These are phyloP conservation scores for Eupithecia dodoneata DNA, from an alignment of 2,888 invertebrate genomes.

Conservation along the genomic window DNA sequence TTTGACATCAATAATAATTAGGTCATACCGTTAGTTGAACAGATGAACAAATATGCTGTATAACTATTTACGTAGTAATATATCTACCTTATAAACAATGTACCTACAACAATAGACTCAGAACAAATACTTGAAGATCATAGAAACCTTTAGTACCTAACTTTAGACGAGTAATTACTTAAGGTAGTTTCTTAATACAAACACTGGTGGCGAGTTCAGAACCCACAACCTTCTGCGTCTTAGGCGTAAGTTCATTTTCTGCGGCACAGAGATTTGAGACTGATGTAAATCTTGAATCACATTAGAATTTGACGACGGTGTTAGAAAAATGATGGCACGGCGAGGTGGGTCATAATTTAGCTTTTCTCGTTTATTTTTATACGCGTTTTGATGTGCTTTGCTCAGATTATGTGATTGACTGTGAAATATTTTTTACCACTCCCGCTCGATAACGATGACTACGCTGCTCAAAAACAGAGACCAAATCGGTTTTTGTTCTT, in stretches of 20 bases:
- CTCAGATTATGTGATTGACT: conserved; percentile 21
- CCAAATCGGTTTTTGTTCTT: background rate
- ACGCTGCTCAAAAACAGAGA: background rate
- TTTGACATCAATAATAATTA: conserved; percentile 4
- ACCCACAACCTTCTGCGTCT: background rate
- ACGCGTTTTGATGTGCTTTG: conserved; percentile 27
- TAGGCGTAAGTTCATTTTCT: background rate
- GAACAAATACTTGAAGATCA: too few relatives aligned
- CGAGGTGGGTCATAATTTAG: conserved; percentile 31
- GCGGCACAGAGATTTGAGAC: background rate
- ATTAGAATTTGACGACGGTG: conserved; percentile 30
- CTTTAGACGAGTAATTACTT: too few relatives aligned
- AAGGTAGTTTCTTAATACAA: too few relatives aligned
- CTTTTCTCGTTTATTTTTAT: conserved; percentile 35
- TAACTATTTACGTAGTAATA: too few relatives aligned
- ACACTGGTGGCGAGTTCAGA: background rate
- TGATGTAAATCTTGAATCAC: conserved; percentile 10
- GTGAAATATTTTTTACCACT: background rate
- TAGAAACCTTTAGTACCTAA: too few relatives aligned
- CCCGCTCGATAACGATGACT: background rate
- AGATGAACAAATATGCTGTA: background rate
- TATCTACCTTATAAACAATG: too few relatives aligned
- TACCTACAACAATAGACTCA: too few relatives aligned
- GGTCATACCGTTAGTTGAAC: background rate
- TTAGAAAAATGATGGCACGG: conserved; percentile 31